phyloP scores from a whole-genome alignment of 1,140 invertebrate genomes.

The Metaphire vulgaris region DNA sequence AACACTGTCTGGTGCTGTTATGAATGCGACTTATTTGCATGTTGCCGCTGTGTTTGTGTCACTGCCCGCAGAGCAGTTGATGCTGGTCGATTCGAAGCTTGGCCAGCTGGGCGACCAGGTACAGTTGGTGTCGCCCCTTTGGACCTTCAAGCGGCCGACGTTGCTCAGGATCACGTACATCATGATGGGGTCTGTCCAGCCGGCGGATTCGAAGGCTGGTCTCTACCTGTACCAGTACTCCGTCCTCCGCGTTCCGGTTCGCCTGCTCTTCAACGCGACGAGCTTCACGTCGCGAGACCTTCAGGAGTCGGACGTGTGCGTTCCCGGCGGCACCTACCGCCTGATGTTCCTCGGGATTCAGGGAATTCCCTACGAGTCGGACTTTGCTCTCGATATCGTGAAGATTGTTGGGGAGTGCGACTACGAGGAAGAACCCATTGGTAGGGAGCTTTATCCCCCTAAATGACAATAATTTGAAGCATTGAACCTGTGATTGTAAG shows the following conservation, averaged over 20 bases:
- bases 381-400: conserved; percentile 11
- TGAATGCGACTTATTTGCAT: too few relatives aligned
- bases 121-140: conserved; percentile 14
- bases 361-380: conserved; percentile 15
- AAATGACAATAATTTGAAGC: too few relatives aligned
- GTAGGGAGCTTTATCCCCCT: too few relatives aligned
- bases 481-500: too few relatives aligned
- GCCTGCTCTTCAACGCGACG: not conserved
- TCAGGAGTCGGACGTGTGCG: conserved; percentile 7
- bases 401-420: not conserved
- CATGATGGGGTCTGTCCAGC: conserved; percentile 7
- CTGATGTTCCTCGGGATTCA: conserved; percentile 20
- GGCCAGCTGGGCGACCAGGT: conserved; percentile 12
- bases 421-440: not conserved
- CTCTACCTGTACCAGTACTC: conserved; percentile 14
- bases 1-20: too few relatives aligned
- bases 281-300: not conserved
- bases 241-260: not conserved
- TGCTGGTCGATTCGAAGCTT: conserved; percentile 17
- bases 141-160: not conserved
- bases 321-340: conserved; percentile 4
- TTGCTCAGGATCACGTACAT: conserved; percentile 6
- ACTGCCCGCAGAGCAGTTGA: not conserved
- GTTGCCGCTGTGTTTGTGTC: not conserved
- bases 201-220: not conserved